Evolutionary conservation across 2,797 vertebrate species (phyloP).

Genomic region (Scarus forsteni): DNA sequence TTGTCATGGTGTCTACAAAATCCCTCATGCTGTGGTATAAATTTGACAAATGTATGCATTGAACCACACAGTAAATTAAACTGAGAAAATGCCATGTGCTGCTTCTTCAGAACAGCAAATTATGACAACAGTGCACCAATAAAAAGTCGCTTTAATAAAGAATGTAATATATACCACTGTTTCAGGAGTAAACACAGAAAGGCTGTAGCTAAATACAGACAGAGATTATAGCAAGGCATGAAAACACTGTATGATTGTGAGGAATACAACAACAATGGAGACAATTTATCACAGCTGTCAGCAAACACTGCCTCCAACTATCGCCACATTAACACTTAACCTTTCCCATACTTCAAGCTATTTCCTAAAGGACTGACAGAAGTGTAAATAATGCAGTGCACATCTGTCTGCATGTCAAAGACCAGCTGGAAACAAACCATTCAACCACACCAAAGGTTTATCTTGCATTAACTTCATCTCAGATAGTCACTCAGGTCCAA

Average conservation of each 20-base stretch:
- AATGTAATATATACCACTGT: slow-evolving; percentile 16
- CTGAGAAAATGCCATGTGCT: slow-evolving; percentile 1
- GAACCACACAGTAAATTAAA: slow-evolving; percentile 34
- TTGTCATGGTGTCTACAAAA: slow-evolving; percentile 20
- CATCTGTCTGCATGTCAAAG: slow-evolving; percentile 38
- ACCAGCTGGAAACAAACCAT: slow-evolving; percentile 25
- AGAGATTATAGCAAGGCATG: slow-evolving; percentile 39
- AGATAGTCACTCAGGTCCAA: background rate
- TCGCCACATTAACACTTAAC: slow-evolving; percentile 68
- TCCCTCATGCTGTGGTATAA: slow-evolving; percentile 28
- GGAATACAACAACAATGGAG: slow-evolving; percentile 44
- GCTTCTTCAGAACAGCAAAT: slow-evolving; percentile 25
- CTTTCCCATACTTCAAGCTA: slow-evolving; percentile 53
- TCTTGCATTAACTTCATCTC: slow-evolving; percentile 9
- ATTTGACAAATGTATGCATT: slow-evolving; percentile 25
- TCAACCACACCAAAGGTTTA: slow-evolving; percentile 30
- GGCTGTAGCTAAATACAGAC: slow-evolving; percentile 11
- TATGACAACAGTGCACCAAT: slow-evolving; percentile 33
- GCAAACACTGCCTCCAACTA: slow-evolving; percentile 52
- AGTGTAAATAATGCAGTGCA: slow-evolving; percentile 13
- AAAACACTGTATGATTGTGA: slow-evolving; percentile 27
- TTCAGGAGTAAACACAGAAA: slow-evolving; percentile 15
- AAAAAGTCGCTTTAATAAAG: slow-evolving; percentile 42
- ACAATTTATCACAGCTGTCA: slow-evolving; percentile 69
- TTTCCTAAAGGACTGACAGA: slow-evolving; percentile 50